These are phyloP conservation scores for Musca vetustissima DNA, from an alignment of 1,140 invertebrate genomes.

Conservation along the genomic window DNA sequence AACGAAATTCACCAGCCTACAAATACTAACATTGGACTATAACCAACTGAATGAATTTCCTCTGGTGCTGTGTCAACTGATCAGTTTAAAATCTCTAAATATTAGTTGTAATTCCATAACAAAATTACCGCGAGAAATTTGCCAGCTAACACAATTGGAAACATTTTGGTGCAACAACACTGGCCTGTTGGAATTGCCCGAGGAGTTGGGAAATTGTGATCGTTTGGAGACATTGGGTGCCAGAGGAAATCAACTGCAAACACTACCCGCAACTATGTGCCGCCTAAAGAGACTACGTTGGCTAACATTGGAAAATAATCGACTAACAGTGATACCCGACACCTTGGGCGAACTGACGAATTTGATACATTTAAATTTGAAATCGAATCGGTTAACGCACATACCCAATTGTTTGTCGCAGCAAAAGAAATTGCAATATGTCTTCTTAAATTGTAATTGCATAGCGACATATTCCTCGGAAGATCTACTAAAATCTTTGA, in stretches of 20 bases:
- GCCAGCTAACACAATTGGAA: conserved; percentile 72
- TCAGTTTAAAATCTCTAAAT: conserved; percentile 75
- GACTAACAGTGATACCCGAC: conserved; percentile 58
- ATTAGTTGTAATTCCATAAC: conserved; percentile 79
- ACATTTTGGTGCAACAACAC: conserved; percentile 72
- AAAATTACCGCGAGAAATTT: conserved; percentile 68
- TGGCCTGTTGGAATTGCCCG: conserved; percentile 61
- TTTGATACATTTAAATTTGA: conserved; percentile 62
- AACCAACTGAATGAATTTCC: conserved; percentile 70
- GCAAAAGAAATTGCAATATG: conserved; percentile 58
- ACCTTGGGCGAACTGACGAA: conserved; percentile 57
- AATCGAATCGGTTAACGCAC: conserved; percentile 58
- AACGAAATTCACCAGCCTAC: conserved; percentile 46
- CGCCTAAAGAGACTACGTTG: conserved; percentile 61
- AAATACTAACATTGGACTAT: conserved; percentile 63
- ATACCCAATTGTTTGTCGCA: conserved; percentile 58
- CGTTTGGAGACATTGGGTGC: conserved; percentile 73
- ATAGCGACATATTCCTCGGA: conserved; percentile 42
- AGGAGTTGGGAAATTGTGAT: conserved; percentile 68
- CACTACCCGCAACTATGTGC: conserved; percentile 59
- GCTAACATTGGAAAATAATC: conserved; percentile 63
- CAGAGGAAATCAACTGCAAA: conserved; percentile 62
- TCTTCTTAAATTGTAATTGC: conserved; percentile 61
- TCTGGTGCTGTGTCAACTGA: conserved; percentile 61
- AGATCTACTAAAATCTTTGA: conserved; percentile 48